Evolutionary conservation across 2,888 invertebrate species (phyloP), one percentile per base, ranked within the genome.

Genomic region (Synergus japonicus): DNA sequence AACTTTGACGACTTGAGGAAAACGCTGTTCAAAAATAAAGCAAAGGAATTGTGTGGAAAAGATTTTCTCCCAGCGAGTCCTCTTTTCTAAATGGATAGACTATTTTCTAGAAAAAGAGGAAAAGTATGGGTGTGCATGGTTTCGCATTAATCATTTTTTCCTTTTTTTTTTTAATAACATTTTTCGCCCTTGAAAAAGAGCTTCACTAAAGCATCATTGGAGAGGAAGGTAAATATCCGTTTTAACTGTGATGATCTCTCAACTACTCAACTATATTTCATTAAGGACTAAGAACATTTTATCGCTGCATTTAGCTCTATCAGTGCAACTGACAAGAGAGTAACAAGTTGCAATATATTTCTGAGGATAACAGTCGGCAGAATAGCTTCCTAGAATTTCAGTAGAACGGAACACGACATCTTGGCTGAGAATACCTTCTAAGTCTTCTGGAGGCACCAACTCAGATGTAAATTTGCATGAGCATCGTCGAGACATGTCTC

Each of bases 391-490:
- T 49, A 54, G 54, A 41, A 73, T 49, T 78, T 67, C 78, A 64
- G 66, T 44, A 22, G 43, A 41, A 78, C 43, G 54, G 67, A 76
- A 77, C 67, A 79, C 77, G 67, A 66, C 65, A 76, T 79, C 79
- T 76, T 76, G 66, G 76, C 65, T 41, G 79, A 69, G 77, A 77
- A 79, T 77, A 67, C 44, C 43, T 49, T 49, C 44, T 66, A 73
- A 79, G 77, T 77, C 77, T 66, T 60, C 64, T 41, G 64, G 43
- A 18, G 66, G 66, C 10, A 79, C 46, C 46, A 58, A 67, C 44
- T 77, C 77, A 66, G 77, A 76, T 49, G 69, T 65, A 49, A 77
- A 79, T 79, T 79, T 79, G 64, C 79, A 79, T 79, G 77, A 79
- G 73, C 65, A 79, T 67, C 41, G 77, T 77, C 69, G 46, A 69